A percentile compares a stretch with the other conserved stretches of the same genome.
Evolutionary conservation across 1,140 invertebrate genomes (phyloP).

Genomic region (Plutomurus gul): DNA sequence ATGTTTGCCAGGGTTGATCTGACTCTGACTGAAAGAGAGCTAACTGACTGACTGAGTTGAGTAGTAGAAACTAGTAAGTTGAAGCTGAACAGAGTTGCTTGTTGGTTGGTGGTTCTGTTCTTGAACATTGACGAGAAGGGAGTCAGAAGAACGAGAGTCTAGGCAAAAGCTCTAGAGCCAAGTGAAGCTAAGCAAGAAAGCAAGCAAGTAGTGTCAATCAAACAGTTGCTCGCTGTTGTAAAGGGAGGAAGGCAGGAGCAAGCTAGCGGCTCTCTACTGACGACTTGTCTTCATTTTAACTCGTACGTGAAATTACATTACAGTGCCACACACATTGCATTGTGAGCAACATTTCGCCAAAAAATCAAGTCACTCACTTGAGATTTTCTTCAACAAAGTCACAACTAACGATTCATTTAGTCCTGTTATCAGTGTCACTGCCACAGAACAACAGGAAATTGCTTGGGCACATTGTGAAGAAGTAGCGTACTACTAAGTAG

Average conservation of each 20-base stretch:
- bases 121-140: conserved; percentile 17
- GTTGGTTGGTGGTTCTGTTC: background rate
- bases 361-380: background rate
- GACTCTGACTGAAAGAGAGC: background rate
- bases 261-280: conserved; percentile 32
- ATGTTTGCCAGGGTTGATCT: conserved; percentile 12
- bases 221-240: conserved; percentile 49
- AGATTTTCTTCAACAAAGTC: no score
- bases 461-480: background rate
- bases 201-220: conserved; percentile 52
- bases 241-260: conserved; percentile 35
- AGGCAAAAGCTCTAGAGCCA: background rate
- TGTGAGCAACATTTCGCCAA: background rate
- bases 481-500: background rate
- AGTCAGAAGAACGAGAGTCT: conserved; percentile 22
- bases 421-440: background rate
- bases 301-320: background rate
- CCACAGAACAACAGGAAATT: background rate
- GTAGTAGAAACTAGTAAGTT: conserved; percentile 26
- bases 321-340: conserved; percentile 6
- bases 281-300: background rate
- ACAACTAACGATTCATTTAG: background rate
- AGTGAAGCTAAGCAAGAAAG: background rate
- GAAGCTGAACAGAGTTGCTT: conserved; percentile 7
- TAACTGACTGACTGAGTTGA: conserved; percentile 10